Conservation (phyloP, 2,888 invertebrate species). For the Meandrusa payeni region DNA sequence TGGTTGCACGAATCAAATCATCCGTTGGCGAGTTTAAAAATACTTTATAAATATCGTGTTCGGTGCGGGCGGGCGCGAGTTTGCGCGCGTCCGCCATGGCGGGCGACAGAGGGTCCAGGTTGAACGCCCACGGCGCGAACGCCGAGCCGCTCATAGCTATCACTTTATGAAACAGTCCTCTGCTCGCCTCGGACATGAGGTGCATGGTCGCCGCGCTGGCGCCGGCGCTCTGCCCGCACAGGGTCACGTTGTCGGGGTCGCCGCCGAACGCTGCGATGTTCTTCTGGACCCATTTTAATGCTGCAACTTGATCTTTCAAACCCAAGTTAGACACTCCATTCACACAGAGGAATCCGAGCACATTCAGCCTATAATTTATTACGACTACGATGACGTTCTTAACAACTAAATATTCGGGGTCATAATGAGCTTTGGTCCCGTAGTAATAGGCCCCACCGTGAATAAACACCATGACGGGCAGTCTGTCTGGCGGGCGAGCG, state of each 20-base stretch:
- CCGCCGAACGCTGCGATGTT: conserved; percentile 68
- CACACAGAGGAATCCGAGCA: conserved; percentile 62
- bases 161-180: conserved; percentile 63
- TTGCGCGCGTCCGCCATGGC: conserved; percentile 55
- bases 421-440: conserved; percentile 64
- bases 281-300: conserved; percentile 60
- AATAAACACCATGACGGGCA: conserved; percentile 64
- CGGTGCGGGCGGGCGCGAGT: conserved; percentile 39
- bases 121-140: conserved; percentile 64
- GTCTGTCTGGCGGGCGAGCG: conserved; percentile 30
- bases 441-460: conserved; percentile 71
- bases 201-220: conserved; percentile 62
- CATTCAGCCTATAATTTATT: conserved; percentile 64
- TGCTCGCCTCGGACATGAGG: conserved; percentile 52
- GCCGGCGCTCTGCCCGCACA: conserved; percentile 70
- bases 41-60: conserved; percentile 44
- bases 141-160: conserved; percentile 63
- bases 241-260: conserved; percentile 66
- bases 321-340: conserved; percentile 64
- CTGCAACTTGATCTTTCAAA: conserved; percentile 65
- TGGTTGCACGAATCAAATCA: conserved; percentile 46
- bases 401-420: conserved; percentile 62
- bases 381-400: conserved; percentile 57
- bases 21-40: conserved; percentile 43
- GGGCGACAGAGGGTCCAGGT: conserved; percentile 45